Evolutionary conservation across 2,888 invertebrate genomes (phyloP).

Genomic region (Euplagia quadripunctaria): DNA sequence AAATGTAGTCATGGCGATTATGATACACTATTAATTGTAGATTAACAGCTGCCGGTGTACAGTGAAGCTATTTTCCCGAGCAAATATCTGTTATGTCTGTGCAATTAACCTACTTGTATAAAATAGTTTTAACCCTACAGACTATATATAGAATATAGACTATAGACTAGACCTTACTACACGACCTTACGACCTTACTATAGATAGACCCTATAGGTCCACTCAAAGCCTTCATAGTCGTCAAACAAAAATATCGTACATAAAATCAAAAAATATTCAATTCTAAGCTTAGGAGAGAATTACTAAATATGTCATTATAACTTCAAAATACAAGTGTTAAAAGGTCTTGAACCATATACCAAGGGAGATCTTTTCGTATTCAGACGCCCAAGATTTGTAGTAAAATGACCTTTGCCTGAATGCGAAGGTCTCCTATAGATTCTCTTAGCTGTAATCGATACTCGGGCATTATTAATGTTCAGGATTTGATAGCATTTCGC

Average conservation of each 20-base stretch:
- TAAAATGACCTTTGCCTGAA: slow-evolving; percentile 16
- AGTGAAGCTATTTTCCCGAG: neutral
- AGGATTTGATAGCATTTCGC: slow-evolving; percentile 31
- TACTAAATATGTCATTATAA: no score
- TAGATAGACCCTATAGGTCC: no score
- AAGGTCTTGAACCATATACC: neutral
- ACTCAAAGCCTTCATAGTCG: no score
- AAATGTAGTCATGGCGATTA: no score
- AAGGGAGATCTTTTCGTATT: slow-evolving; percentile 1
- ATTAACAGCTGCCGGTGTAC: no score
- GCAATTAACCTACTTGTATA: neutral
- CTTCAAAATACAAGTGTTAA: neutral
- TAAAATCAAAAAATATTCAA: no score
- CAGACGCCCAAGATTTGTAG: slow-evolving; percentile 25
- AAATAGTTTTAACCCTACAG: neutral
- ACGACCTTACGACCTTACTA: no score
- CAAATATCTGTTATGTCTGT: neutral
- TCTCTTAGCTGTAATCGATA: slow-evolving; percentile 43
- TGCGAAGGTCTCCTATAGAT: slow-evolving; percentile 28
- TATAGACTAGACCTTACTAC: no score
- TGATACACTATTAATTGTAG: no score
- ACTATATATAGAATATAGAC: no score
- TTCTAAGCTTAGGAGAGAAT: no score
- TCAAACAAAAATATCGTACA: neutral
- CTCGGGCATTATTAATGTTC: slow-evolving; percentile 38